Conservation (phyloP, 2,113 vertebrate species). For the Chlamydotis undulata region DNA sequence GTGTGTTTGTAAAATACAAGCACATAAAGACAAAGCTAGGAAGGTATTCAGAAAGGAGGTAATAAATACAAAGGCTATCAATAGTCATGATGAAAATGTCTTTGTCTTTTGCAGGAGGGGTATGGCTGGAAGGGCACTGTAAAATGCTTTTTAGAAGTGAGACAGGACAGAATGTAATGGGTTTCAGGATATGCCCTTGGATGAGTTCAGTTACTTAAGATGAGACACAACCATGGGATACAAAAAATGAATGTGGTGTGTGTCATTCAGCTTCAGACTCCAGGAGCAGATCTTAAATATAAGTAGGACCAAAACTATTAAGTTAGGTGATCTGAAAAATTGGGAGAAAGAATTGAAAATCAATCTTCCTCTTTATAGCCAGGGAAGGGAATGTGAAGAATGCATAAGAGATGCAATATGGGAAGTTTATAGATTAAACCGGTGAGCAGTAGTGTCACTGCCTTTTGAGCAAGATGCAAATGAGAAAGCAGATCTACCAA, state of each 20-base stretch:
- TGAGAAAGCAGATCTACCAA: not conserved
- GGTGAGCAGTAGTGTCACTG: not conserved
- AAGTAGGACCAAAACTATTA: not conserved
- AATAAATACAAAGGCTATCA: not conserved
- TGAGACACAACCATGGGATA: not conserved
- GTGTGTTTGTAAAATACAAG: not conserved
- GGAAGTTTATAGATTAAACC: not conserved
- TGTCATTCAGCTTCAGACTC: not conserved
- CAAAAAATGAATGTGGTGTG: fast-evolving
- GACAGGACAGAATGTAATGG: not conserved
- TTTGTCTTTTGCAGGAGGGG: not conserved
- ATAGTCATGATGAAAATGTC: not conserved
- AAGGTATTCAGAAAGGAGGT: not conserved
- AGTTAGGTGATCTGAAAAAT: conserved; percentile 4
- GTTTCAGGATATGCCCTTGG: not conserved
- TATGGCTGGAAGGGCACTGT: not conserved
- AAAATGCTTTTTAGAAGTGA: not conserved
- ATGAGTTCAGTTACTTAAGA: not conserved
- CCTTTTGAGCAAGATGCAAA: not conserved
- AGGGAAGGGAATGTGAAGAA: not conserved
- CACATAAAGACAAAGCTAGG: not conserved
- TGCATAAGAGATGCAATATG: not conserved
- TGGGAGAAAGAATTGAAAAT: not conserved
- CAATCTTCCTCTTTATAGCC: not conserved
- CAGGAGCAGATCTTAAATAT: not conserved